Conservation (phyloP, 2,113 vertebrate species). For the Ceuthmochares aereus region DNA sequence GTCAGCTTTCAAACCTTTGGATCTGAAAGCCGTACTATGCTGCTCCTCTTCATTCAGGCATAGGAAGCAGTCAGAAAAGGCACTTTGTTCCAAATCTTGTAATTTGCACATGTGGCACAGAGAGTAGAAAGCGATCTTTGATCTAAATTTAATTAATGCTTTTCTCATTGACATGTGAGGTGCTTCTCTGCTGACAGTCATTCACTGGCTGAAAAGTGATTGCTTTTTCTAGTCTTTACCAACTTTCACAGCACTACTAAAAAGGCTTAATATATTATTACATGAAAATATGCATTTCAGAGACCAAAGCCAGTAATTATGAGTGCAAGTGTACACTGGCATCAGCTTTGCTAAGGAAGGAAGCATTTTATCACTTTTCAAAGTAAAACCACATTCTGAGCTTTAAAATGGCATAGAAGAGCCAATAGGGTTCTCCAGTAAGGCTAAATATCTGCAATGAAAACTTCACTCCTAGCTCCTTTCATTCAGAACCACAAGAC, state of each 20-base stretch:
- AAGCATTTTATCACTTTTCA: not conserved
- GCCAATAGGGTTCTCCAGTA: not conserved
- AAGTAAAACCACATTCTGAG: not conserved
- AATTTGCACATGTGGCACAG: not conserved
- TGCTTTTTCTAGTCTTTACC: not conserved
- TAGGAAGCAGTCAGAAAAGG: not conserved
- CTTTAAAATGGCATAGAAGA: not conserved
- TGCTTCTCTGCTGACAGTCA: not conserved
- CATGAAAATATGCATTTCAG: not conserved
- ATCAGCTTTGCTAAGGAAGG: not conserved
- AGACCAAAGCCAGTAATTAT: not conserved
- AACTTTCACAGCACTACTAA: not conserved
- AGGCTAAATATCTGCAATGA: not conserved
- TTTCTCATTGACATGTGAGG: not conserved
- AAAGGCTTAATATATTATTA: not conserved
- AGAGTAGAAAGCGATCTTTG: constrained; percentile 29
- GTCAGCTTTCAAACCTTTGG: not conserved
- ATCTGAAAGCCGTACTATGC: not conserved
- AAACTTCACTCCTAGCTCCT: not conserved
- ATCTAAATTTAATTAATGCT: constrained; percentile 40
- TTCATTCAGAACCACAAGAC: not conserved
- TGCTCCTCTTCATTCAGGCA: not conserved
- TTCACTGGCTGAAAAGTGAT: not conserved
- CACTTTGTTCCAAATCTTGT: not conserved
- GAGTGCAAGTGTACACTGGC: not conserved